Conservation (phyloP, 2,888 invertebrate species). For the Lutraria lutraria region DNA sequence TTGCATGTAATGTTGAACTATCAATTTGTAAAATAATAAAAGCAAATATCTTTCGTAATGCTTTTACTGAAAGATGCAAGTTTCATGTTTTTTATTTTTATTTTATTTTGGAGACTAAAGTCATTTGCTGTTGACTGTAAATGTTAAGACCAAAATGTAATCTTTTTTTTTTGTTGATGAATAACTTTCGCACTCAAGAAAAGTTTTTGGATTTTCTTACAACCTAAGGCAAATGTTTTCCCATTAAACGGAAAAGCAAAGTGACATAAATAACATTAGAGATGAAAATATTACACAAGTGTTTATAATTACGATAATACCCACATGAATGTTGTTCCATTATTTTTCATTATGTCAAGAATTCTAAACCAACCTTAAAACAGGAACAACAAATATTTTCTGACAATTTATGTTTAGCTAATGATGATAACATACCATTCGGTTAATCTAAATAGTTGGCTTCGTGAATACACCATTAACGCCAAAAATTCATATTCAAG, state of each 20-base stretch:
- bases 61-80: no score
- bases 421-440: not conserved
- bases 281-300: not conserved
- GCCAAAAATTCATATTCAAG: not conserved
- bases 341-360: not conserved
- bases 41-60: no score
- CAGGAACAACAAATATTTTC: not conserved
- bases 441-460: slow-evolving; percentile 6
- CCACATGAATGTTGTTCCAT: not conserved
- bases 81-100: no score
- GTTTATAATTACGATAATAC: not conserved
- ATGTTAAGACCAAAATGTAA: no score
- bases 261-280: not conserved
- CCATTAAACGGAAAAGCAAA: not conserved
- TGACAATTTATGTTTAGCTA: slow-evolving; percentile 35
- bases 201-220: no score
- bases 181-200: no score
- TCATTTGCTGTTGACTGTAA: no score
- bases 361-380: not conserved
- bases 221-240: not conserved
- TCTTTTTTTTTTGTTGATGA: no score
- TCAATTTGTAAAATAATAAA: no score
- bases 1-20: no score
- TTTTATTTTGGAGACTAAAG: no score
- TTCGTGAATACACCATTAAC: not conserved